Percentiles rank a stretch among this genome's conserved stretches.
Evolutionary conservation across 1,140 invertebrate species (phyloP).

Genomic region (Matsumurasca onukii): DNA sequence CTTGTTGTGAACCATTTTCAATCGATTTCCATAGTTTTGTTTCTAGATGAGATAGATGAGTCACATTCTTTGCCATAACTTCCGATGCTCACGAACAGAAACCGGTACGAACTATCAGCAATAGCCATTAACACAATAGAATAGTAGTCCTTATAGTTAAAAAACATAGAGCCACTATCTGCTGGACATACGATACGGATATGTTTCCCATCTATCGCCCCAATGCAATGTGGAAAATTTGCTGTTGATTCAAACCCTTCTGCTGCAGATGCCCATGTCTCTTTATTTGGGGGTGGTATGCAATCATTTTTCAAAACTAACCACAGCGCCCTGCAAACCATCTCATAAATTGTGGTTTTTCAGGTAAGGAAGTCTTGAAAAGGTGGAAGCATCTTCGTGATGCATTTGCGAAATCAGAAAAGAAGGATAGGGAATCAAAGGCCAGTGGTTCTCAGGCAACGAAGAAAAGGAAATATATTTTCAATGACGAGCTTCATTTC

Average conservation of each 20-base stretch:
- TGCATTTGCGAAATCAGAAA: constrained; percentile 29
- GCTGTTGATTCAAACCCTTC: constrained; percentile 43
- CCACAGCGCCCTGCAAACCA: constrained; percentile 5
- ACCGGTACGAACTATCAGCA: constrained; percentile 49
- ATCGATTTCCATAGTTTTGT: constrained; percentile 39
- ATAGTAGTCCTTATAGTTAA: constrained; percentile 50
- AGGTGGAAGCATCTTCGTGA: constrained; percentile 28
- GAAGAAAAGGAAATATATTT: constrained; percentile 15
- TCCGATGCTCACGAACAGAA: constrained; percentile 49
- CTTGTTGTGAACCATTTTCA: constrained; percentile 23
- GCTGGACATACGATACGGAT: constrained; percentile 42
- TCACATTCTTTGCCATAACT: constrained; percentile 47
- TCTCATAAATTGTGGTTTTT: constrained; percentile 14
- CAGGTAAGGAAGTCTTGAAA: constrained; percentile 32
- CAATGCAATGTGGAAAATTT: constrained; percentile 51
- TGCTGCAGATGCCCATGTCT: constrained; percentile 41
- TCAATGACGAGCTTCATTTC: constrained; percentile 11
- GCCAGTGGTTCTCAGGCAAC: constrained; percentile 3
- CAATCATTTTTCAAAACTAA: constrained; percentile 13
- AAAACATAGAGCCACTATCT: constrained; percentile 44
- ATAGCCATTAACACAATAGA: constrained; percentile 50
- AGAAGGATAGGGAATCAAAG: constrained; percentile 33
- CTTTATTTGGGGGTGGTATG: constrained; percentile 30
- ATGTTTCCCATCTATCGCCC: constrained; percentile 50
- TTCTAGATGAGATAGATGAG: constrained; percentile 41